Evolutionary conservation across 2,888 invertebrate species (phyloP).

Genomic region (Ennomos quercinarius): DNA sequence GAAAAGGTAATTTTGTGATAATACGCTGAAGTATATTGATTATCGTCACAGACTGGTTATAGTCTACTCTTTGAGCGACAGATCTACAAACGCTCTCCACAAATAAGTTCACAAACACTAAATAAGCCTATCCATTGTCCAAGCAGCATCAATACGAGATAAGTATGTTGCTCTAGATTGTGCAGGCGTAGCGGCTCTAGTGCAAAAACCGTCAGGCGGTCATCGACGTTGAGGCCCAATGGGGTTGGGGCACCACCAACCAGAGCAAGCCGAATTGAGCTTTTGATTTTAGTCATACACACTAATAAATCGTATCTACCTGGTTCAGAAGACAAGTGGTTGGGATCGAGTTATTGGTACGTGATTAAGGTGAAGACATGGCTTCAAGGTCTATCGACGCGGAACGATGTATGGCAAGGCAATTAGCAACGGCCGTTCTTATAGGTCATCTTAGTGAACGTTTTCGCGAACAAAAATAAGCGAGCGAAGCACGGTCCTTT

Average conservation of each 20-base stretch:
- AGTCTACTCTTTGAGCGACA: too few relatives aligned
- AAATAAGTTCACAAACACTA: neutral
- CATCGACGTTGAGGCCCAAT: constrained; percentile 78
- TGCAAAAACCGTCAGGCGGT: constrained; percentile 75
- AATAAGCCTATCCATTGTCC: constrained; percentile 47
- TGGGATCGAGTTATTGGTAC: constrained; percentile 26
- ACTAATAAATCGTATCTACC: constrained; percentile 41
- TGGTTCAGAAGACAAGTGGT: constrained; percentile 30
- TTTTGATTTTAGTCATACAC: constrained; percentile 46
- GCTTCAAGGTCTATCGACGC: constrained; percentile 18
- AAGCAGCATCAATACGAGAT: constrained; percentile 53
- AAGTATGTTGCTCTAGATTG: constrained; percentile 69
- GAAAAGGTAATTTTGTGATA: too few relatives aligned
- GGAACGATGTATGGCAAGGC: neutral
- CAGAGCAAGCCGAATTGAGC: constrained; percentile 40
- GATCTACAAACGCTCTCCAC: too few relatives aligned
- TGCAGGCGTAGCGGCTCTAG: constrained; percentile 60
- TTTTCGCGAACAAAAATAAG: too few relatives aligned
- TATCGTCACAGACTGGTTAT: too few relatives aligned
- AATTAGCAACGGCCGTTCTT: neutral
- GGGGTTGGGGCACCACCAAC: constrained; percentile 64
- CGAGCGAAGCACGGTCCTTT: too few relatives aligned
- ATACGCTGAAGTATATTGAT: too few relatives aligned
- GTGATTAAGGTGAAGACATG: constrained; percentile 21
- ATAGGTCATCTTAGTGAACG: too few relatives aligned